Evolutionary conservation across 2,888 invertebrate genomes (phyloP).

Genomic region (Oxycera nigricornis): DNA sequence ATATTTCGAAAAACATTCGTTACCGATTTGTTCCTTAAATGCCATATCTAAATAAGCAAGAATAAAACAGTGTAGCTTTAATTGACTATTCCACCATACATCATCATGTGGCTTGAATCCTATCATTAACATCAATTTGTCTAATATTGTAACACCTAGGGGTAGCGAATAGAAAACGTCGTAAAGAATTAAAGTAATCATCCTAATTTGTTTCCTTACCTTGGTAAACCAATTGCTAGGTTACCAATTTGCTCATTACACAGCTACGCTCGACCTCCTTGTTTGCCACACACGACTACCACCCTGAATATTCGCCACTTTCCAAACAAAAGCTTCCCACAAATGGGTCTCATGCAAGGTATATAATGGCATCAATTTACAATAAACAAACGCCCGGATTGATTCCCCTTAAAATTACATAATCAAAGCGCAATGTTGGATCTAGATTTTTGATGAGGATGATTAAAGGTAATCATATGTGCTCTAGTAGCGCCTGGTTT

Average conservation of each 20-base stretch:
- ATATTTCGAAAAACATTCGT: too few relatives aligned
- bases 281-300: conserved; percentile 33
- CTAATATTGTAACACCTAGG: background rate
- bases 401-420: conserved; percentile 43
- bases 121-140: background rate
- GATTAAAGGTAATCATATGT: conserved; percentile 32
- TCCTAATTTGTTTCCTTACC: conserved; percentile 19
- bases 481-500: conserved; percentile 30
- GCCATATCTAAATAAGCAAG: too few relatives aligned
- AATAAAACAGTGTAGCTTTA: too few relatives aligned
- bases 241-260: background rate
- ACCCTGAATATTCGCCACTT: conserved; percentile 20
- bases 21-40: too few relatives aligned
- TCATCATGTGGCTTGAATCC: too few relatives aligned
- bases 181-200: conserved; percentile 8
- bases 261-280: background rate
- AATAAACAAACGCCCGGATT: conserved; percentile 31
- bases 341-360: background rate
- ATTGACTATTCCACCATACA: too few relatives aligned
- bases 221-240: background rate
- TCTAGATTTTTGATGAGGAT: conserved; percentile 28
- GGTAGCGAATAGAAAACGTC: background rate
- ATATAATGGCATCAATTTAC: conserved; percentile 27
- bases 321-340: background rate
- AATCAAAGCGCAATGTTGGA: conserved; percentile 40